Percentiles rank a stretch among this genome's conserved stretches.
These are phyloP conservation scores for Hippocampus barbouri DNA, from an alignment of 2,113 vertebrate genomes.

Conservation along the genomic window DNA sequence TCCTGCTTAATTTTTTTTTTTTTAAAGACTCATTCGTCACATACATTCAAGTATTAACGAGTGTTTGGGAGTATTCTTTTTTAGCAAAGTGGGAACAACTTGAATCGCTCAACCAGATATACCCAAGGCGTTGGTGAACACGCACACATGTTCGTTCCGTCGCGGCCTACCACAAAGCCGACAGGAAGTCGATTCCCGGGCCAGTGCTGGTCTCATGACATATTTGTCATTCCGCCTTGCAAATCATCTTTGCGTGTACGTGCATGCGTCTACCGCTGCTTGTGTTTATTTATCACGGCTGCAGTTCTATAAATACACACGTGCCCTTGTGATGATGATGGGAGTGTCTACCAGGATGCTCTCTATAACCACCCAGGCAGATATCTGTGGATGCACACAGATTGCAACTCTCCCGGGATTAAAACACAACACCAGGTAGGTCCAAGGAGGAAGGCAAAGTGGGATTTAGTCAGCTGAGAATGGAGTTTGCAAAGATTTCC, in stretches of 20 bases:
- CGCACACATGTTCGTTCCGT: background rate
- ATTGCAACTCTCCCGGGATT: conserved; percentile 13
- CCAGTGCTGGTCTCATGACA: conserved; percentile 2
- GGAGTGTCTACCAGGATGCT: conserved; percentile 67
- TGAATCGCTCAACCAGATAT: background rate
- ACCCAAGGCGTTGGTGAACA: background rate
- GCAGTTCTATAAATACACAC: conserved; percentile 57
- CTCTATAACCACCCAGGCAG: conserved; percentile 48
- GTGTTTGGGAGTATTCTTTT: conserved; percentile 23
- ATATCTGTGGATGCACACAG: conserved; percentile 35
- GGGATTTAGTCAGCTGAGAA: background rate
- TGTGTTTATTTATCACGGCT: conserved; percentile 37
- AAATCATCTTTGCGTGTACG: conserved; percentile 13
- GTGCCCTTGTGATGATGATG: conserved; percentile 60
- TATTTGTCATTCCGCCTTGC: background rate
- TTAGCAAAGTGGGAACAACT: background rate
- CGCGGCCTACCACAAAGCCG: background rate
- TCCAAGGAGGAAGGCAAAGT: conserved; percentile 11
- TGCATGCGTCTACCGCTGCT: background rate
- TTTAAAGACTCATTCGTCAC: background rate
- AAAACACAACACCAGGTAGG: conserved; percentile 23
- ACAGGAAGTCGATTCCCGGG: background rate
- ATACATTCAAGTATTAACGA: conserved; percentile 3
- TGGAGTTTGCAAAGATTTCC: background rate
- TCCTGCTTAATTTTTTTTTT: background rate